A percentile compares a stretch with the other conserved stretches of the same genome.
phyloP scores from a whole-genome alignment of 2,888 invertebrate species.

The Toxonevra muliebris region DNA sequence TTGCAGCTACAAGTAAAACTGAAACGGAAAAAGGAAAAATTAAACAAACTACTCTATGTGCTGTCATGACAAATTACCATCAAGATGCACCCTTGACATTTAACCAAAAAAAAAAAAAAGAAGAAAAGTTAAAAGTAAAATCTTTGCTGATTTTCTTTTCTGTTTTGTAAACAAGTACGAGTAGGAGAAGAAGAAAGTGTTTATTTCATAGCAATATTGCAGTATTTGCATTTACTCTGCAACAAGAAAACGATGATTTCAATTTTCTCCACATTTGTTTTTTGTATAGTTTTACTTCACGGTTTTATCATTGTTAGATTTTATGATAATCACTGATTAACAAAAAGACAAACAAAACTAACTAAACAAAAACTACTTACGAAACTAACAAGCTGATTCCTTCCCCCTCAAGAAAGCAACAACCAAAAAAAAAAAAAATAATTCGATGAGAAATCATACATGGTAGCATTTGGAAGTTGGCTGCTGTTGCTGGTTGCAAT shows the following conservation, averaged over 20 bases:
- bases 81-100: conserved; percentile 51
- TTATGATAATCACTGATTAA: not conserved
- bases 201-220: not conserved
- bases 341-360: not conserved
- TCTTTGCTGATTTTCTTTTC: too few relatives aligned
- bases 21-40: not conserved
- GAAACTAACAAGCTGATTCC: not conserved
- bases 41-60: conserved; percentile 25
- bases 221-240: too few relatives aligned
- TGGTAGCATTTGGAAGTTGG: too few relatives aligned
- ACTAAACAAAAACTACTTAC: not conserved
- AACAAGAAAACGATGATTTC: too few relatives aligned
- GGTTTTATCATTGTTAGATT: not conserved
- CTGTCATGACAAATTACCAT: conserved; percentile 51
- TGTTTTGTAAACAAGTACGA: not conserved
- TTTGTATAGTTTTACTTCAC: not conserved
- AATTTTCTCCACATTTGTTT: not conserved
- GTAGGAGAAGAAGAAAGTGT: not conserved
- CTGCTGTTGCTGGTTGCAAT: too few relatives aligned
- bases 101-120: not conserved
- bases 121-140: not conserved
- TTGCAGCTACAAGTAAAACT: conserved; percentile 20
- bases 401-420: too few relatives aligned
- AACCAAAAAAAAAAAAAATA: too few relatives aligned
- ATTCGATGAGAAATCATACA: too few relatives aligned